Percentiles rank a stretch among this genome's conserved stretches.
Evolutionary conservation across 2,113 vertebrate species (phyloP).

Genomic region (Oryzias woworae): DNA sequence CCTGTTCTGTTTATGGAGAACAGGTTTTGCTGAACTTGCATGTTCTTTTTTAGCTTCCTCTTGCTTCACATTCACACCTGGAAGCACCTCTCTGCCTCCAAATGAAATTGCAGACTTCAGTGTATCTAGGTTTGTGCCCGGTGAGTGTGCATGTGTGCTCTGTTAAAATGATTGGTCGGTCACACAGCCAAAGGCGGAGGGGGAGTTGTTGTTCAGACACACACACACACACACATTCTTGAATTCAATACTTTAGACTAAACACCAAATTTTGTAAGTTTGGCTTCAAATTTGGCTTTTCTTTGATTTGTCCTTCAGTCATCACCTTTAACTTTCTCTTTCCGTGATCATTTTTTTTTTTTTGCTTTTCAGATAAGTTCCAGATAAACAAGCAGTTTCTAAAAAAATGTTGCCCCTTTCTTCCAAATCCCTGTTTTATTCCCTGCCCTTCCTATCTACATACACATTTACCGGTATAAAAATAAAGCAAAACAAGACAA

Average conservation of each 20-base stretch:
- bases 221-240: constrained; percentile 7
- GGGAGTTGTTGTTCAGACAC: not conserved
- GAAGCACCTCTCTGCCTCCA: constrained; percentile 33
- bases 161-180: constrained; percentile 28
- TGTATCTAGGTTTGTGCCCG: constrained; percentile 13
- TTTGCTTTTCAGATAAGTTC: constrained; percentile 42
- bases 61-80: constrained; percentile 43
- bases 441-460: too few relatives aligned
- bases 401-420: constrained; percentile 30
- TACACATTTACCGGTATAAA: too few relatives aligned
- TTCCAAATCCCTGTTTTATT: not conserved
- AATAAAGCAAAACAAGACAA: too few relatives aligned
- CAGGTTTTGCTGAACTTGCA: constrained; percentile 46
- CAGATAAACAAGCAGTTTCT: constrained; percentile 52
- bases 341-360: constrained; percentile 23
- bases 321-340: constrained; percentile 24
- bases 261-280: constrained; percentile 34
- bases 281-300: constrained; percentile 46
- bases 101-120: constrained; percentile 22
- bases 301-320: constrained; percentile 32
- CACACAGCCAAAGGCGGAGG: constrained; percentile 15
- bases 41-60: constrained; percentile 25
- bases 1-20: constrained; percentile 13
- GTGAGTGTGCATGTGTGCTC: constrained; percentile 2
- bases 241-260: constrained; percentile 12